A percentile compares a stretch with the other conserved stretches of the same genome.
Conservation (phyloP, 1,140 invertebrate genomes). For the Harpegnathos saltator region DNA sequence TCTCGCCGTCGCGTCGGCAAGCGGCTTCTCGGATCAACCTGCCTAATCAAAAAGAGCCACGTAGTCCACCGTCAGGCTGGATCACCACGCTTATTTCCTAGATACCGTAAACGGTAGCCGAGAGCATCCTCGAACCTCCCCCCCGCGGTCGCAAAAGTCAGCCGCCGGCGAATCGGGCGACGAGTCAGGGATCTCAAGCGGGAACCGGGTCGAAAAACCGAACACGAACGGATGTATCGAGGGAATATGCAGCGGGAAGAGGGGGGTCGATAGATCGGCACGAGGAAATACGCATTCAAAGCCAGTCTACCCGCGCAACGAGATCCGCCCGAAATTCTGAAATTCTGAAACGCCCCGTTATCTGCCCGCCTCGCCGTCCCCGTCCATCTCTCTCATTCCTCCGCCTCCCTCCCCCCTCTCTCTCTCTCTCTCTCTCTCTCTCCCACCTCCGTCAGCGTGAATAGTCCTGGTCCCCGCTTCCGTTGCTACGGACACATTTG, state of each 20-base stretch:
- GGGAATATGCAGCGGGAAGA: neutral
- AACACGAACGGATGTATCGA: neutral
- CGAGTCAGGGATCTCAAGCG: no score
- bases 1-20: neutral
- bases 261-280: neutral
- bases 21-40: neutral
- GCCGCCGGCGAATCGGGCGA: neutral
- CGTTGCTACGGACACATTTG: conserved; percentile 81
- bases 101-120: neutral
- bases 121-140: neutral
- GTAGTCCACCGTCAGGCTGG: neutral
- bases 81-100: neutral
- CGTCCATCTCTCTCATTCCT: neutral
- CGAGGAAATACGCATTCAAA: conserved; percentile 62
- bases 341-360: conserved; percentile 62
- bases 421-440: neutral
- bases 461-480: conserved; percentile 75
- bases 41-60: neutral
- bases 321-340: conserved; percentile 65
- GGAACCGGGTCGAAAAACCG: conserved; percentile 18
- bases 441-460: conserved; percentile 23
- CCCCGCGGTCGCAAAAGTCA: neutral
- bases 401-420: neutral
- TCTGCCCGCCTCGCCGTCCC: conserved; percentile 23
- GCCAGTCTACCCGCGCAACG: conserved; percentile 49